These are phyloP conservation scores for Callospermophilus lateralis DNA, from an alignment of 2,113 vertebrate species.

Conservation along the genomic window DNA sequence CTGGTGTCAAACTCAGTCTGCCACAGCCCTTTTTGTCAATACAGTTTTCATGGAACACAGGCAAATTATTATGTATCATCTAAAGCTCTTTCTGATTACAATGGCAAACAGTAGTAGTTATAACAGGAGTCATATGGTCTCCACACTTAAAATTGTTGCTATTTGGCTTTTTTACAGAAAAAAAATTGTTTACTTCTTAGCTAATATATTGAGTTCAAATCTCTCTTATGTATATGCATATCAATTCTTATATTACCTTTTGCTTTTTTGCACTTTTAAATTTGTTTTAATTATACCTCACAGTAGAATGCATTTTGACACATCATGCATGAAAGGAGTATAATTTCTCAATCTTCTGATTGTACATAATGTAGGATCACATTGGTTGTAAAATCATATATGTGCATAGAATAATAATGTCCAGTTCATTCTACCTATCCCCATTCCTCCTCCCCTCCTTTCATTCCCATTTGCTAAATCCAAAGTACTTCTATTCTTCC, in stretches of 20 bases:
- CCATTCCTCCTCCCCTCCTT: too few species aligned
- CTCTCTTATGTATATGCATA: not conserved
- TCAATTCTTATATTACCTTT: not conserved
- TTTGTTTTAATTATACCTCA: too few species aligned
- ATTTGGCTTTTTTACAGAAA: not conserved
- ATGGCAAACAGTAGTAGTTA: not conserved
- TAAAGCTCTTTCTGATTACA: not conserved
- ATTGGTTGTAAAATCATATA: too few species aligned
- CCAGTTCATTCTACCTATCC: too few species aligned
- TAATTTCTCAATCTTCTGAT: not conserved
- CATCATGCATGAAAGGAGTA: too few species aligned
- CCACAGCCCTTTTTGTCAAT: not conserved
- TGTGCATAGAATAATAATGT: too few species aligned
- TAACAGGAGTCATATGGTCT: not conserved
- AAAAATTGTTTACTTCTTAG: not conserved
- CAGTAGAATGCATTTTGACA: too few species aligned
- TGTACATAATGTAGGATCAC: too few species aligned
- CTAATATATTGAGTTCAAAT: not conserved
- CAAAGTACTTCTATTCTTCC: too few species aligned
- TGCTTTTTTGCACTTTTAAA: too few species aligned
- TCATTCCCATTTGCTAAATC: too few species aligned
- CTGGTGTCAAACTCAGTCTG: not conserved
- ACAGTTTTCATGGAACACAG: not conserved
- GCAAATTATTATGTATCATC: not conserved
- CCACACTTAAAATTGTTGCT: not conserved